These are phyloP conservation scores for Whitmania pigra DNA, from an alignment of 1,140 invertebrate species.

Conservation along the genomic window DNA sequence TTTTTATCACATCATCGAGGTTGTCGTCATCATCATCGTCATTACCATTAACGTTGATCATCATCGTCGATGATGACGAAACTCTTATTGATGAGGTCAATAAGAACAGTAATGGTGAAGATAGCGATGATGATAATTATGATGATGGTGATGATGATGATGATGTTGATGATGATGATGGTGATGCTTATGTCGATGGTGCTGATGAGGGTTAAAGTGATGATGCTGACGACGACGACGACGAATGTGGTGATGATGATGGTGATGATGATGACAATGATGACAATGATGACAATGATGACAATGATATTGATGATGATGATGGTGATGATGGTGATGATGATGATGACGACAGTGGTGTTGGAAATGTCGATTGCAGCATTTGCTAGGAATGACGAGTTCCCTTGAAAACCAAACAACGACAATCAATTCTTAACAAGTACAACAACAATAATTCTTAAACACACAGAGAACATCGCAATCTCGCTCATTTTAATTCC, in stretches of 20 bases:
- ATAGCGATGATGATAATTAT: neutral
- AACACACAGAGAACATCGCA: no score
- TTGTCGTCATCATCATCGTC: slow-evolving; percentile 1
- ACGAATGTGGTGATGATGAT: neutral
- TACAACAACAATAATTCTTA: no score
- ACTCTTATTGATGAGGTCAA: slow-evolving; percentile 10
- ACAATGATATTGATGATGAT: neutral
- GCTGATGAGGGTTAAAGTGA: neutral
- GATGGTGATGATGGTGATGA: neutral
- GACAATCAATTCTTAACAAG: no score
- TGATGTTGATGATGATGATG: neutral
- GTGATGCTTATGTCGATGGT: neutral
- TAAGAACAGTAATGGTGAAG: neutral
- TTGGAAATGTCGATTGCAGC: neutral
- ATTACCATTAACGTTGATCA: neutral
- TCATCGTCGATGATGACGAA: neutral
- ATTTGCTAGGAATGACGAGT: no score
- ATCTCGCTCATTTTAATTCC: no score
- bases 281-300: neutral
- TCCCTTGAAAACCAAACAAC: no score
- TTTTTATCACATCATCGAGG: neutral
- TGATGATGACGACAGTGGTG: neutral
- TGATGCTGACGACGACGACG: neutral
- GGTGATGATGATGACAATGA: neutral
- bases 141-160: neutral